Conservation (phyloP, 2,797 vertebrate genomes). For the Gymnopithys bicolor region DNA sequence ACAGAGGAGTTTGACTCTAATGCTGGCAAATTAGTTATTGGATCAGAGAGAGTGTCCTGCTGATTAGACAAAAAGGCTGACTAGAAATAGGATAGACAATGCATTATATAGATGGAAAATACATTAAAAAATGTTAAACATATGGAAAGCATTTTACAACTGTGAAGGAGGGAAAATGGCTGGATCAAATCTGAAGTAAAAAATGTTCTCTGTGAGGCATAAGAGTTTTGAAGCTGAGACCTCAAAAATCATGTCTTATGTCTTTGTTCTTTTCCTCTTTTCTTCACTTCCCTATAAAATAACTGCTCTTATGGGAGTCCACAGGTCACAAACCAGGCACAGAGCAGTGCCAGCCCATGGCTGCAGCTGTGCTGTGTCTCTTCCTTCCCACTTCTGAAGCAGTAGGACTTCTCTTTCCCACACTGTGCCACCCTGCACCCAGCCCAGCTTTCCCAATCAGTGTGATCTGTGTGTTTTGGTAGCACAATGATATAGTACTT, state of each 20-base stretch:
- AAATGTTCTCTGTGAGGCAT: neutral
- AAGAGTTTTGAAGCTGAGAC: neutral
- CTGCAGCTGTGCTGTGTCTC: neutral
- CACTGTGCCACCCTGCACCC: neutral
- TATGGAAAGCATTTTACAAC: slow-evolving; percentile 37
- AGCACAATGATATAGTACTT: neutral
- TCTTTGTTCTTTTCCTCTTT: neutral
- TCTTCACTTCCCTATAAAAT: neutral
- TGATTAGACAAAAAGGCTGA: slow-evolving; percentile 43
- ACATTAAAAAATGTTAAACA: slow-evolving; percentile 29
- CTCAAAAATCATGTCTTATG: neutral
- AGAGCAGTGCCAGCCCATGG: neutral
- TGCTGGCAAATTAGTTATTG: slow-evolving; percentile 11
- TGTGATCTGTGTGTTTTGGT: neutral
- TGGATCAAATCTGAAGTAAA: slow-evolving; percentile 12
- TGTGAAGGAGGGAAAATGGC: neutral
- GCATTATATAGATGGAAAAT: neutral
- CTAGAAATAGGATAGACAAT: neutral
- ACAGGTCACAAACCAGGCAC: neutral
- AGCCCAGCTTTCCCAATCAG: neutral
- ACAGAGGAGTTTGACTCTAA: neutral
- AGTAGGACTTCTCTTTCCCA: neutral
- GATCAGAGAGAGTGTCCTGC: neutral
- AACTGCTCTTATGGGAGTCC: neutral
- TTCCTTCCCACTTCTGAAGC: neutral